Evolutionary conservation across 2,888 invertebrate species (phyloP), one percentile per base, ranked within the genome.

Genomic region (Erynnis tages): DNA sequence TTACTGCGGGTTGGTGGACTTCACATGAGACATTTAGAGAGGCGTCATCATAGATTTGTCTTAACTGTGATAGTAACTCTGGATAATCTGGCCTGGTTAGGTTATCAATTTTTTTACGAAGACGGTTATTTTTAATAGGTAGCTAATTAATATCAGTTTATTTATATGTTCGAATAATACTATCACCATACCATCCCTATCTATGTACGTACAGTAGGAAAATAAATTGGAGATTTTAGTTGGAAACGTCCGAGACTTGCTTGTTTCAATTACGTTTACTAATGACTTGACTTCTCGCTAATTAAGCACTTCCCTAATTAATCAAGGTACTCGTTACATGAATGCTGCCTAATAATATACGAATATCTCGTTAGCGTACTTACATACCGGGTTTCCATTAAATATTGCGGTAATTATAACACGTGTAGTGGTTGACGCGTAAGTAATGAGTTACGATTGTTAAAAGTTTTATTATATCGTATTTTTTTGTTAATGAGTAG

Each of bases 241-340:
- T 65, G 69, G 76, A 76, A 84, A 78, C 77, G 73, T 79, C 75
- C 71, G 65, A 68, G 69, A 63, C 72, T 73, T 70, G 75, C 74
- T 76, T 74, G 77, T 77, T 81, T 79, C 82, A 83, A 84, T 86
- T 82, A 80, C 77, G 77, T 78, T 78, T 77, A 72, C 79, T 85
- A 87, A 86, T 84, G 83, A 86, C 82, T 78, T 75, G 82, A 82
- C 79, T 82, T 80, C 73, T 73, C 72, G 69, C 80, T 86, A 87
- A 88, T 88, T 85, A 87, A 84, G 77, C 76, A 73, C 73, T 71
- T 76, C 71, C 74, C 79, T 85, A 88, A 87, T 87, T 87, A 87
- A 82, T 85, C 79, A 80, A 71, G 69, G 76, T 71, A 79, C 52
- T 48, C 54, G 44, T 54, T 34, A 54, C 67, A 68, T 63, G 68